Base-by-base conservation (phyloP, 2,113 vertebrate genomes). In the Psophia crepitans region DNA sequence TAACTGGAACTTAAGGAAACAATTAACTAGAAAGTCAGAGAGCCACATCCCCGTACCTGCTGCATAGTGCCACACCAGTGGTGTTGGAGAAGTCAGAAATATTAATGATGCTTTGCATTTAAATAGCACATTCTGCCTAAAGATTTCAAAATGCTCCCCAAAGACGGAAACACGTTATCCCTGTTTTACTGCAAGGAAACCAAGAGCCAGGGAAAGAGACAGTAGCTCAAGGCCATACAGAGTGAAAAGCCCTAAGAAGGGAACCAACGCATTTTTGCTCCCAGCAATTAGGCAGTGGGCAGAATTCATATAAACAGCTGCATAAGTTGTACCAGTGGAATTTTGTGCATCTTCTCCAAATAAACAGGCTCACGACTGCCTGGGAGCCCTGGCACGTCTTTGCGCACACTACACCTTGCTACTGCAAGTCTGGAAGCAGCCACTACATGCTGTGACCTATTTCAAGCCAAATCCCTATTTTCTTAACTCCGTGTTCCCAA, bases 21-120 rank as follows among this genome's bases (percentile, higher is more conserved):
- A 16, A 69, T 37, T 37, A 81, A 32, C 57, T 76, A 69, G 57
- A 51, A 88, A 80, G 39, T 71, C 46, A 56, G 53, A 63, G 30
- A 1, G 3, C 39, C 5, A 0, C 6, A 13, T 65, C 37, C 17
- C 9, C 4, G 4, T 26, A 22, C 48, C 43, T 79, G 33, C 79
- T 75, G 27, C 74, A 32, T 9, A 20, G 26, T 13, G 57, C 43
- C 54, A 61, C 60, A 76, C 5, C 44, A 5, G 1, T 5, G 22
- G 24, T 30, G 24, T 8, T 46, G 63, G 26, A 46, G 17, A 53
- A 71, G 35, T 85, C 33, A 14, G 58, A 57, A 60, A n/a, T 44
- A 49, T 1, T 35, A 18, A 35, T 4, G 20, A 49, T 13, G 41
- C 6, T 83, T 80, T 32, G 20, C 33, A 63, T 65, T 80, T 77